Base-by-base conservation (phyloP, 2,888 invertebrate genomes). In the Odiellus spinosus region DNA sequence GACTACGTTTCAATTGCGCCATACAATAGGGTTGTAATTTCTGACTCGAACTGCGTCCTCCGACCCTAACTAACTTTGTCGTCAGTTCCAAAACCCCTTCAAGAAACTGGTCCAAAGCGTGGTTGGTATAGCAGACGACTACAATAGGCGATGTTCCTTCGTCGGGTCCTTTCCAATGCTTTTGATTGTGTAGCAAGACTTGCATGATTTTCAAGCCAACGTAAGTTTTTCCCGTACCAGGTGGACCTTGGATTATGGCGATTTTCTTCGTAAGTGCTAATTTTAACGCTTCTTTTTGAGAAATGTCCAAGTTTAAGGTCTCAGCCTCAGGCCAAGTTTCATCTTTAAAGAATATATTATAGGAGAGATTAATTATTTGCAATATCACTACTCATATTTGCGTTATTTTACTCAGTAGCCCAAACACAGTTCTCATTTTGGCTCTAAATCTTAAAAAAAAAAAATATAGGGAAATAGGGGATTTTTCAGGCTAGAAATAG, bases 171-270 rank as follows among this genome's bases (percentile, higher is more conserved):
- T 26, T 26, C 26, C 26, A 26, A 26, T 26, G 26, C 5, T 26
- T 26, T 8, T 26, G 26, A 26, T 26, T 26, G 8, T 26, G 26
- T 8, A 26, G 8, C 4, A 26, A 8, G 26, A 8, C 26, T 26
- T 26, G 5, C 1, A 80, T 76, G 17, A 88, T 75, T 71, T 80
- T 78, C 26, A 82, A 67, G 0, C 85, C 85, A 50, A 86, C 64
- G 62, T 73, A 80, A 0, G 86, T 85, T 70, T 86, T 87, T 0
- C 86, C 87, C 0, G 86, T 86, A 2, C 87, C 87, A 0, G 87
- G 86, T 0, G 86, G 86, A 0, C 87, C 67, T 56, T 67, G 67
- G 38, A 67, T 64, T n/a, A 66, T 42, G 3, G 62, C 61, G 10
- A 38, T 14, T 38, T 18, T 38, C 8, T 38, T 38, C 3, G 8